Conservation (phyloP, 2,888 invertebrate species). For the Agonopterix subpropinquella region DNA sequence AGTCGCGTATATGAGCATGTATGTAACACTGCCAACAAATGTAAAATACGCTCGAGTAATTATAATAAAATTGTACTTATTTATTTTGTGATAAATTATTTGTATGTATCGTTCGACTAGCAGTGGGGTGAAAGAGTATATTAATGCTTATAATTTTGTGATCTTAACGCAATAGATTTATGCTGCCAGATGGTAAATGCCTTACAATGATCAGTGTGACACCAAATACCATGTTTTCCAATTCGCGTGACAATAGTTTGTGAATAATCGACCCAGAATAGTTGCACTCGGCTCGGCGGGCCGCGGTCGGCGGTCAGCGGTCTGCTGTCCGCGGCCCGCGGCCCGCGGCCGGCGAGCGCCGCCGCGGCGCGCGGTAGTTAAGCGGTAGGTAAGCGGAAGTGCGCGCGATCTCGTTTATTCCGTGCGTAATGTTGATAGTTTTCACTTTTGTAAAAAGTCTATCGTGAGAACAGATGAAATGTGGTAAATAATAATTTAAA, state of each 20-base stretch:
- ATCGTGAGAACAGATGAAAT: constrained; percentile 69
- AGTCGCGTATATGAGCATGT: constrained; percentile 47
- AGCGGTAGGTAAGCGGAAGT: constrained; percentile 19
- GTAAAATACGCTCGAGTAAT: constrained; percentile 28
- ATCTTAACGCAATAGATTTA: constrained; percentile 19
- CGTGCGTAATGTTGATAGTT: constrained; percentile 66
- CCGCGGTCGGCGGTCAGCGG: background rate
- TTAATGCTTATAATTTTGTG: constrained; percentile 9
- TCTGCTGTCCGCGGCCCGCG: background rate
- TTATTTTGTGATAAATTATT: constrained; percentile 43
- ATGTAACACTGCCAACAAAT: constrained; percentile 48
- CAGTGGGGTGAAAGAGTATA: constrained; percentile 33
- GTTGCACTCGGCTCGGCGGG: constrained; percentile 8
- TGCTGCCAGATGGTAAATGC: constrained; percentile 38
- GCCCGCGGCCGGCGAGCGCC: constrained; percentile 6
- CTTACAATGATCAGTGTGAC: background rate
- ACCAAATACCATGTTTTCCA: constrained; percentile 26
- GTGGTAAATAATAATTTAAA: constrained; percentile 74
- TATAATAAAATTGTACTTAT: constrained; percentile 55
- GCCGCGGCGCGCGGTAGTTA: constrained; percentile 2
- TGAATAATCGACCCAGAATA: constrained; percentile 25
- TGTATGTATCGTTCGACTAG: background rate
- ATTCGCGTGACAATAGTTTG: constrained; percentile 30
- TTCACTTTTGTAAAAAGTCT: constrained; percentile 77
- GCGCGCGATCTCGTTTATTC: constrained; percentile 62